Percentiles rank a stretch among this genome's conserved stretches.
Conservation (phyloP, 1,140 invertebrate genomes). For the Diuraphis noxia region DNA sequence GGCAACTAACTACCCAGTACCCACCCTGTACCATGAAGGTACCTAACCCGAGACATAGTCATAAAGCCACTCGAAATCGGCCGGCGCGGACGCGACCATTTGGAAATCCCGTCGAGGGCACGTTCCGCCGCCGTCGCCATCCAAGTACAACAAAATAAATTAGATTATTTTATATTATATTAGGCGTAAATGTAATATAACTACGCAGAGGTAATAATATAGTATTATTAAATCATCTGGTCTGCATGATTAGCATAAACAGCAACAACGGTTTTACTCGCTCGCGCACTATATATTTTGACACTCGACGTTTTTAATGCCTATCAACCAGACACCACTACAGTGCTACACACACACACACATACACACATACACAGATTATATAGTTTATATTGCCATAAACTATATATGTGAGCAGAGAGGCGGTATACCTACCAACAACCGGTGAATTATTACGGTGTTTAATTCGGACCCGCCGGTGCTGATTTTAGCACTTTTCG, state of each 20-base stretch:
- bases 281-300: slow-evolving; percentile 8
- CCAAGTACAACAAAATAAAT: not conserved
- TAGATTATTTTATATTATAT: not conserved
- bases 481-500: slow-evolving; percentile 49
- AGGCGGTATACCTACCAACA: not conserved
- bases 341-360: not conserved
- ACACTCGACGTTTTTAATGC: slow-evolving; percentile 43
- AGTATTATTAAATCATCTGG: slow-evolving; percentile 32
- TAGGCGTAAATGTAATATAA: too few species aligned
- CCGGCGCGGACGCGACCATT: not conserved
- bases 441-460: slow-evolving; percentile 36
- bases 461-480: slow-evolving; percentile 25
- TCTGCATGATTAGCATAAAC: slow-evolving; percentile 36
- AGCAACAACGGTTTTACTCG: not conserved
- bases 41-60: too few species aligned
- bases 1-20: too few species aligned
- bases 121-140: not conserved
- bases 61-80: not conserved
- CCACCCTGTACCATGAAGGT: too few species aligned
- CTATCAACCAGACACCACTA: not conserved
- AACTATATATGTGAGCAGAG: too few species aligned
- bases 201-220: not conserved
- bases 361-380: not conserved
- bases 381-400: too few species aligned
- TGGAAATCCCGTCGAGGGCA: not conserved